Evolutionary conservation across 2,888 invertebrate genomes (phyloP).

Genomic region (Sphaerophoria taeniata): DNA sequence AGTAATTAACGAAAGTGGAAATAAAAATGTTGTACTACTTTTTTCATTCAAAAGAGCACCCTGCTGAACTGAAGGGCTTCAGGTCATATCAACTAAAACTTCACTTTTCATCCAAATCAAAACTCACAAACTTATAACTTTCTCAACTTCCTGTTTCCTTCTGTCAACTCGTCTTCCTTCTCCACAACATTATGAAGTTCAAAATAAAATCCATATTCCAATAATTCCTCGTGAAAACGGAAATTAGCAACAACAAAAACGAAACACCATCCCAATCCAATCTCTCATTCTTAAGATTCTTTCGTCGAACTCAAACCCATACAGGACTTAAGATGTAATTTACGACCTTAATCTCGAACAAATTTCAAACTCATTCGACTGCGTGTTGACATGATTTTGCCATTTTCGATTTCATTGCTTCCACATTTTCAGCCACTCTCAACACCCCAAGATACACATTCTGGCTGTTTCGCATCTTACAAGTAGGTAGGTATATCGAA

Average conservation of each 20-base stretch:
- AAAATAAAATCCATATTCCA: neutral
- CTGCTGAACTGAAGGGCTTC: too few relatives aligned
- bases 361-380: conserved; percentile 20
- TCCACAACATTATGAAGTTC: neutral
- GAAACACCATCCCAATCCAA: neutral
- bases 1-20: too few relatives aligned
- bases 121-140: neutral
- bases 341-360: conserved; percentile 24
- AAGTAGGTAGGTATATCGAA: too few relatives aligned
- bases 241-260: neutral
- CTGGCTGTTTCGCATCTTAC: neutral
- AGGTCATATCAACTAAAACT: too few relatives aligned
- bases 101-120: too few relatives aligned
- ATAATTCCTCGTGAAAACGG: neutral
- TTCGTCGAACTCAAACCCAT: neutral
- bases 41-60: too few relatives aligned
- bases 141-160: neutral
- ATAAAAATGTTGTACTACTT: too few relatives aligned
- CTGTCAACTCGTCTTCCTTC: neutral
- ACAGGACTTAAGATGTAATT: conserved; percentile 14
- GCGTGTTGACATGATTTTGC: conserved; percentile 28
- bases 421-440: conserved; percentile 1
- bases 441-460: neutral
- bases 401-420: conserved; percentile 7
- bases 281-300: neutral